Base-by-base conservation (phyloP, 2,113 vertebrate species). In the Petroica traversi region DNA sequence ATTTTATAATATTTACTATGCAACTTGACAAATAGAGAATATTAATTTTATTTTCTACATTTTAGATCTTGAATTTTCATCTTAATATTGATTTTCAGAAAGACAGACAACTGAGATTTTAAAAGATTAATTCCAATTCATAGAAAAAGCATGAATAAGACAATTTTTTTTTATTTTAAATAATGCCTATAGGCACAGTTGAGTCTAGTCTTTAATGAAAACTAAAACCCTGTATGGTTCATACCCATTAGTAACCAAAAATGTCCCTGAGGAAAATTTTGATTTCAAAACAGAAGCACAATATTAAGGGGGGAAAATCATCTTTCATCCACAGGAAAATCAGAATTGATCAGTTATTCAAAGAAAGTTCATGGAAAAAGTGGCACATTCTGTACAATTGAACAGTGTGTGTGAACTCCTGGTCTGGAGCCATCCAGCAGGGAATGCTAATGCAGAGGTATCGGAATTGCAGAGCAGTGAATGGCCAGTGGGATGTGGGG, bases 141-240 rank as follows among this genome's bases (percentile, higher is more conserved):
- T 12, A 41, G 2, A 26, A 58, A 6, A 72, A 41, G 0, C 3
- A 26, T 20, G 6, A 62, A 49, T 18, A 38, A 18, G 24, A 11
- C 0, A 14, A 10, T 11, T 14, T 1, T 3, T n/a, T 19, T 48
- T 72, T n/a, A n/a, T n/a, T 51, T 11, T 0, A 24, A 48, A 24
- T 19, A 46, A 4, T 54, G 5, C 1, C 7, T 40, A 25, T 29
- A 31, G 25, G 26, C 4, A 5, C 3, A 40, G 7, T 9, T 54
- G 8, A 85, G 1, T 1, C 63, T 25, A 61, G 11, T 33, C 5
- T 40, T 2, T 51, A 29, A 26, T 6, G 57, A 48, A 76, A 24
- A 29, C 5, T 76, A 45, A 63, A 48, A 25, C 2, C 2, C 5
- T 61, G 5, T 57, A 19, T 15, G 49, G 19, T 36, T 18, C 33